phyloP scores from a whole-genome alignment of 2,797 vertebrate species.

The Enteromius paludinosus region DNA sequence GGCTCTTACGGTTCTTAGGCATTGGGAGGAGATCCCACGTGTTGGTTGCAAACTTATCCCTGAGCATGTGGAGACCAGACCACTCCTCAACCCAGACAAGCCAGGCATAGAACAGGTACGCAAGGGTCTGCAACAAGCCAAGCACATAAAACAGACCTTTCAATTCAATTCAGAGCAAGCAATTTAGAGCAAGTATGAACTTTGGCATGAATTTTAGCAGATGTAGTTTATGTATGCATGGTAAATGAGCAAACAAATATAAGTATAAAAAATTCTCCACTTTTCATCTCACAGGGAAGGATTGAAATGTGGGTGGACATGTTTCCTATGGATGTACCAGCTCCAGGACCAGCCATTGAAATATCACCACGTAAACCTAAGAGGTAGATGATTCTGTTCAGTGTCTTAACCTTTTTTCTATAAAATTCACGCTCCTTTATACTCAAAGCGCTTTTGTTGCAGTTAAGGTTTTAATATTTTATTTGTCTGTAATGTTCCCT shows the following conservation, averaged over 20 bases:
- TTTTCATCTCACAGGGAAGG: conserved; percentile 81
- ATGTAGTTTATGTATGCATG: not conserved
- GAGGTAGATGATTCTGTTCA: conserved; percentile 80
- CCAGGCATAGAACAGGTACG: conserved; percentile 94
- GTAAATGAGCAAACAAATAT: not conserved
- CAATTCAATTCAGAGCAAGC: no score
- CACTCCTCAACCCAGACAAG: conserved; percentile 92
- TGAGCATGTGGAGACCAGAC: conserved; percentile 94
- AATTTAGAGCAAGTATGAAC: not conserved
- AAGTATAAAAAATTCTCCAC: not conserved
- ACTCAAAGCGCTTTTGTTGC: not conserved
- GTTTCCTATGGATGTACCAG: conserved; percentile 96
- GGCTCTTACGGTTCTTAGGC: conserved; percentile 86
- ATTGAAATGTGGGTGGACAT: conserved; percentile 99
- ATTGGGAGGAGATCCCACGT: conserved; percentile 93
- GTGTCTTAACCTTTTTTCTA: not conserved
- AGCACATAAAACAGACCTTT: no score
- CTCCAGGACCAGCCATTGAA: conserved; percentile 90
- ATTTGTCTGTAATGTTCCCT: not conserved
- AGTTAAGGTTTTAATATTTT: conserved; percentile 7
- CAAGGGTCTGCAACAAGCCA: not conserved
- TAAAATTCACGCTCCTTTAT: not conserved
- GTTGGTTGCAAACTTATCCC: conserved; percentile 91
- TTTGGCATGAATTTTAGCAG: not conserved
- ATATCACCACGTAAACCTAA: conserved; percentile 96